Evolutionary conservation across 2,888 invertebrate genomes (phyloP).

Genomic region (Lymantria monacha): DNA sequence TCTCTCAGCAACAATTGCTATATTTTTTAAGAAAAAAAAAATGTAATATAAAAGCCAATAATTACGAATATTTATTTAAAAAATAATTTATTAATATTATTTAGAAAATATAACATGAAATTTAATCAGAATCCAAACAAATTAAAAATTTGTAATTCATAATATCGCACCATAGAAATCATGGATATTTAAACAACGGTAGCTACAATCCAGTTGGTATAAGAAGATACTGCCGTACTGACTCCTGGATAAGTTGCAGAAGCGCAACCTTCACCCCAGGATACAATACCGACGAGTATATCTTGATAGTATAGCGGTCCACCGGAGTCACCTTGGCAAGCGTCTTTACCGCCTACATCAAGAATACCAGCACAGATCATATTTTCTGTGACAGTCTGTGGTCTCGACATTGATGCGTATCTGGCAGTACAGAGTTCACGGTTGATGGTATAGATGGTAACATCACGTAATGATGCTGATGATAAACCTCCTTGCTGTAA

Average conservation of each 20-base stretch:
- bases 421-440: slow-evolving; percentile 9
- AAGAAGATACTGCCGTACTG: slow-evolving; percentile 57
- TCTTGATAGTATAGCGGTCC: slow-evolving; percentile 66
- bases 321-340: slow-evolving; percentile 74
- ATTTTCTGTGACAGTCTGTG: slow-evolving; percentile 41
- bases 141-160: too few relatives aligned
- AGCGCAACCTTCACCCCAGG: slow-evolving; percentile 75
- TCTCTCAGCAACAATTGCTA: too few relatives aligned
- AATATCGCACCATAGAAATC: too few relatives aligned
- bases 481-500: neutral
- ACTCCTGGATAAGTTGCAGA: slow-evolving; percentile 67
- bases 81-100: too few relatives aligned
- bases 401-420: slow-evolving; percentile 7
- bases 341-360: slow-evolving; percentile 47
- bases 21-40: too few relatives aligned
- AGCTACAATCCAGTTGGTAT: neutral
- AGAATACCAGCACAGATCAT: slow-evolving; percentile 63
- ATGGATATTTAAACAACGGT: neutral
- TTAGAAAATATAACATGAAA: too few relatives aligned
- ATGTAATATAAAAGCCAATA: too few relatives aligned
- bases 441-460: slow-evolving; percentile 17
- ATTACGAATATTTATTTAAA: too few relatives aligned
- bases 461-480: slow-evolving; percentile 11
- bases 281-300: slow-evolving; percentile 65
- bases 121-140: too few relatives aligned